Evolutionary conservation across 2,797 vertebrate genomes (phyloP).

Genomic region (Gallirallus australis): DNA sequence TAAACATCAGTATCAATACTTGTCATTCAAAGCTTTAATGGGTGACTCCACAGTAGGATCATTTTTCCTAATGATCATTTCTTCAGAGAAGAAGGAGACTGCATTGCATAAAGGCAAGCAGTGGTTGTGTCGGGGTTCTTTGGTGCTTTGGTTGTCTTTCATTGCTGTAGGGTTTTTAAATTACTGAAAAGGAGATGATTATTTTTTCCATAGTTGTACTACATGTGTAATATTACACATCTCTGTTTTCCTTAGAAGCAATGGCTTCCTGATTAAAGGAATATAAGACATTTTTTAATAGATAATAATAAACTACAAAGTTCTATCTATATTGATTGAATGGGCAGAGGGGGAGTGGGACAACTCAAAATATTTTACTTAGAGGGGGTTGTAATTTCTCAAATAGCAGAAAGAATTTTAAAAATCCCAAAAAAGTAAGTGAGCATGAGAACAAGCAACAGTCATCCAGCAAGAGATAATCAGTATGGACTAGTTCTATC

Average conservation of each 20-base stretch:
- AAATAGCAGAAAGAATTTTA: neutral
- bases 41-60: neutral
- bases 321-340: neutral
- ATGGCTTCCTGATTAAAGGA: neutral
- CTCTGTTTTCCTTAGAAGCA: neutral
- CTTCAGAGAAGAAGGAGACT: neutral
- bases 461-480: accelerated
- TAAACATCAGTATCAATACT: neutral
- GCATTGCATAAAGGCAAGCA: neutral
- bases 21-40: neutral
- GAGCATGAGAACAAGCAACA: neutral
- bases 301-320: neutral
- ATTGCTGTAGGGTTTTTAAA: neutral
- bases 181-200: neutral
- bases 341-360: too few species aligned
- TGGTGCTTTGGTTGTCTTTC: neutral
- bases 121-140: neutral
- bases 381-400: neutral
- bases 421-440: neutral
- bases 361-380: neutral
- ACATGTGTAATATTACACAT: neutral
- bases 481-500: neutral
- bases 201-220: neutral
- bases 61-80: neutral
- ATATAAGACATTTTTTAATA: neutral